These are phyloP conservation scores for Aquatica leii DNA, from an alignment of 2,888 invertebrate species.

Conservation along the genomic window DNA sequence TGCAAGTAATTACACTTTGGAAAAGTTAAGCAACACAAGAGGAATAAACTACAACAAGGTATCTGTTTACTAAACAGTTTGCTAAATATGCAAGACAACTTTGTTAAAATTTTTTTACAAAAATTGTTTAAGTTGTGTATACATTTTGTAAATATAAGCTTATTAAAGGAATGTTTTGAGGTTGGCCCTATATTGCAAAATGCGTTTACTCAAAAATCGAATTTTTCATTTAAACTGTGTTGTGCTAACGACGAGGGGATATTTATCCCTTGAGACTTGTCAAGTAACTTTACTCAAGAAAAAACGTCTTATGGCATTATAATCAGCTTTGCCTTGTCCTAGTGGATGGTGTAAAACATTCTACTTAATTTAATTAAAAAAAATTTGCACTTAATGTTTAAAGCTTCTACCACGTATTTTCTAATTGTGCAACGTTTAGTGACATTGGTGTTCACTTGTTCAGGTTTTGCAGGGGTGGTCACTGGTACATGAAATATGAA, in stretches of 20 bases:
- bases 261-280: constrained; percentile 31
- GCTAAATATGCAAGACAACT: too few relatives aligned
- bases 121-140: too few relatives aligned
- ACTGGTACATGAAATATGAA: constrained; percentile 57
- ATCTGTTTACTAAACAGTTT: too few relatives aligned
- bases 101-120: too few relatives aligned
- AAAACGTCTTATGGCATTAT: constrained; percentile 28
- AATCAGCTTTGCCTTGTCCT: constrained; percentile 27
- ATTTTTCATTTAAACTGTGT: constrained; percentile 52
- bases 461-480: constrained; percentile 43
- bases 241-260: constrained; percentile 49
- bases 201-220: constrained; percentile 52
- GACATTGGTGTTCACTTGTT: constrained; percentile 27
- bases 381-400: constrained; percentile 30
- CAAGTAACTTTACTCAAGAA: constrained; percentile 27
- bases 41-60: too few relatives aligned
- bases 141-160: too few relatives aligned
- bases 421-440: constrained; percentile 42
- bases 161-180: constrained; percentile 45
- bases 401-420: constrained; percentile 38
- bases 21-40: too few relatives aligned
- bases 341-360: constrained; percentile 25
- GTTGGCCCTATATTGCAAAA: constrained; percentile 53
- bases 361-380: constrained; percentile 23
- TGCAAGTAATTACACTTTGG: too few relatives aligned